Percentiles rank a stretch among this genome's conserved stretches.
These are phyloP conservation scores for Psittacula cyanocephala DNA, from an alignment of 2,113 vertebrate species.

Conservation along the genomic window DNA sequence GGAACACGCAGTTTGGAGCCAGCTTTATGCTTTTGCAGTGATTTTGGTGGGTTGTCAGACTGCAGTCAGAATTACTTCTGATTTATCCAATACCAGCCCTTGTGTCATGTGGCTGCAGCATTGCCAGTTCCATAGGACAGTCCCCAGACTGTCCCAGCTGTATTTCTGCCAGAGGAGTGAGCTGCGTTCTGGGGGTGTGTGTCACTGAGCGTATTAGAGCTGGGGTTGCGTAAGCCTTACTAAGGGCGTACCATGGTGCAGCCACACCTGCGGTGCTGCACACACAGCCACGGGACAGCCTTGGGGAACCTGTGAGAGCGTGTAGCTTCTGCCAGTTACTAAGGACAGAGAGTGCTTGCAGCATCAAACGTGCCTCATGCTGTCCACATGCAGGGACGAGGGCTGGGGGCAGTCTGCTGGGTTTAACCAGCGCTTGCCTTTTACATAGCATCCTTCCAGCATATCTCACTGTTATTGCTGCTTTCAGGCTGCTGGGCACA, in stretches of 20 bases:
- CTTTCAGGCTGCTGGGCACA: neutral
- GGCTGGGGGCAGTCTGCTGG: neutral
- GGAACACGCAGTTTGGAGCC: neutral
- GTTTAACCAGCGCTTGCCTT: neutral
- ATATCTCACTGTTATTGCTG: neutral
- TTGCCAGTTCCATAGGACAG: neutral
- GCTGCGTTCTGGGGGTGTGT: neutral
- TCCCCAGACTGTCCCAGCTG: neutral
- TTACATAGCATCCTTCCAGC: neutral
- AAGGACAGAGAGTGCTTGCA: neutral
- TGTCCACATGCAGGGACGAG: neutral
- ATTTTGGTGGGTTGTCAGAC: neutral
- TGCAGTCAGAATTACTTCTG: neutral
- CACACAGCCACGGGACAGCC: neutral
- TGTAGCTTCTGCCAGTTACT: neutral
- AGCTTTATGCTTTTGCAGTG: neutral
- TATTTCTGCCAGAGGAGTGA: neutral
- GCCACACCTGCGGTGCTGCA: neutral
- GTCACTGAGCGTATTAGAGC: accelerated
- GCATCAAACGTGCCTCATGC: neutral
- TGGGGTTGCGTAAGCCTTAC: neutral
- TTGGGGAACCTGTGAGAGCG: neutral
- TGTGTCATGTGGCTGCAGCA: accelerated
- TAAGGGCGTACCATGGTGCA: neutral
- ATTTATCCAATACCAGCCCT: neutral